Conservation (phyloP, 2,888 invertebrate genomes). For the Drosophila colorata region DNA sequence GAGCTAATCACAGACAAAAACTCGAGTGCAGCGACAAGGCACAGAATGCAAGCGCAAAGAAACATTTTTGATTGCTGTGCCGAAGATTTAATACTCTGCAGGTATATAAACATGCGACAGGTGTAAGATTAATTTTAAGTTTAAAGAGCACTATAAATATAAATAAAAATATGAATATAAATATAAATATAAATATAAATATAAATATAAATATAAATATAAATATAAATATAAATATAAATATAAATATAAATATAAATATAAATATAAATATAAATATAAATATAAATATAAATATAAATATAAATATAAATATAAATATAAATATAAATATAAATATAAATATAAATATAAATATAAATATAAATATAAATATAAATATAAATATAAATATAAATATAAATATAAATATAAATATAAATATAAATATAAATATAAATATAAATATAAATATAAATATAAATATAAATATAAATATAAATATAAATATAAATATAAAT, state of each 20-base stretch:
- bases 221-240: not conserved
- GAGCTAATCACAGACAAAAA: conserved; percentile 31
- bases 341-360: not conserved
- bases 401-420: not conserved
- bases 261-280: not conserved
- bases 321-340: not conserved
- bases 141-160: too few relatives aligned
- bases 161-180: not conserved
- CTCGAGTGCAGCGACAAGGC: conserved; percentile 9
- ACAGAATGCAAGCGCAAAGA: conserved; percentile 1
- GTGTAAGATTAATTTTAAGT: too few relatives aligned
- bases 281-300: not conserved
- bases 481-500: not conserved
- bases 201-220: not conserved
- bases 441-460: not conserved
- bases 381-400: not conserved
- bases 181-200: not conserved
- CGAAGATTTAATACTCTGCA: not conserved
- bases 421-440: not conserved
- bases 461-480: not conserved
- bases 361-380: not conserved
- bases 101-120: not conserved
- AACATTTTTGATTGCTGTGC: not conserved
- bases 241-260: not conserved
- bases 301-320: not conserved